Conservation (phyloP, 1,140 invertebrate genomes). For the Drosophila tsacasi region DNA sequence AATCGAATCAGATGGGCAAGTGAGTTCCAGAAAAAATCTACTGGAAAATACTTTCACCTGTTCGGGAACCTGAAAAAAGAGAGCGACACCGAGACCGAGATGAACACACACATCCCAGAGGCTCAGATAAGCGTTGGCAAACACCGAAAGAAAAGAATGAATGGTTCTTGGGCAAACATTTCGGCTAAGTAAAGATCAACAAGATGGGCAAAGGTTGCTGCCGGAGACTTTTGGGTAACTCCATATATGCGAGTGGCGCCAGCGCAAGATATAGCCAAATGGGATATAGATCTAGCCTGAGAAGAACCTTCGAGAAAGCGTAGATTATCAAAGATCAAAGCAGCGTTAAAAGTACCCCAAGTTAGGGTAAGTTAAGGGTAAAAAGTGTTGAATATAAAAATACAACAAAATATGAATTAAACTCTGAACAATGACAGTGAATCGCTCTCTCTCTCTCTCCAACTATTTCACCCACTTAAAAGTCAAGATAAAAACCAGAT, state of each 20-base stretch:
- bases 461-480: constrained; percentile 7
- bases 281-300: neutral
- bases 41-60: constrained; percentile 36
- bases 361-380: neutral
- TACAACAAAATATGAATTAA: constrained; percentile 1
- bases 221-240: constrained; percentile 1
- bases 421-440: neutral
- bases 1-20: constrained; percentile 63
- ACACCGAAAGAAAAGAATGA: constrained; percentile 16
- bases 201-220: constrained; percentile 3
- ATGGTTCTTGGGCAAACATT: constrained; percentile 30
- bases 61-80: neutral
- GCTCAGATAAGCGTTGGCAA: constrained; percentile 27
- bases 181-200: constrained; percentile 48
- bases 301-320: neutral
- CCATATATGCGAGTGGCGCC: constrained; percentile 28
- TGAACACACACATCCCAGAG: neutral
- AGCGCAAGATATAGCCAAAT: neutral
- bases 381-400: neutral
- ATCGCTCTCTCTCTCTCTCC: neutral
- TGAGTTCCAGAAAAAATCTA: constrained; percentile 49
- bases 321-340: constrained; percentile 21
- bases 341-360: neutral
- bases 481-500: constrained; percentile 16
- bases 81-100: neutral